phyloP scores from a whole-genome alignment of 2,113 vertebrate genomes.

The Actenoides lindsayi region DNA sequence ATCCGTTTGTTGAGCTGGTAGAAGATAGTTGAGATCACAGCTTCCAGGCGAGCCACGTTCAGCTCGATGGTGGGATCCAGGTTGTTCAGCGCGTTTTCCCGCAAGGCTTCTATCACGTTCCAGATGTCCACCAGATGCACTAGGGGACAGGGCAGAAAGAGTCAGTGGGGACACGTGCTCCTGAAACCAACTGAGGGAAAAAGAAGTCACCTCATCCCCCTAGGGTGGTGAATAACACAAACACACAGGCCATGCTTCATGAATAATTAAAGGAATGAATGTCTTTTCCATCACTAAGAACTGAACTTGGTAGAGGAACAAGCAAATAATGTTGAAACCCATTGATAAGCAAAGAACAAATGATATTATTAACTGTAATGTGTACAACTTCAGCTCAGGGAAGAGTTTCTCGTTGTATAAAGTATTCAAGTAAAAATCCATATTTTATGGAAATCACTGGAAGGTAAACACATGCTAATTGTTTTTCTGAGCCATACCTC shows the following conservation, averaged over 20 bases:
- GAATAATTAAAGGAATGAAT: not conserved
- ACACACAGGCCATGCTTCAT: not conserved
- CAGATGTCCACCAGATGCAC: conserved; percentile 98
- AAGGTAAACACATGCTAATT: conserved; percentile 36
- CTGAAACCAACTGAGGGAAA: not conserved
- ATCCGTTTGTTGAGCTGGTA: conserved; percentile 98
- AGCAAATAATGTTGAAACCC: not conserved
- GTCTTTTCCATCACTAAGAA: not conserved
- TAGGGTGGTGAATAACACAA: not conserved
- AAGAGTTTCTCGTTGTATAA: not conserved
- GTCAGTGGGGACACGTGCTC: fast-evolving
- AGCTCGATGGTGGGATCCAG: conserved; percentile 89
- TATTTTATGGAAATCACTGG: not conserved
- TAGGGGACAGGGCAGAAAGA: conserved; percentile 65
- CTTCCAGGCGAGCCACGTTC: conserved; percentile 90
- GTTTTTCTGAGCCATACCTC: conserved; percentile 20
- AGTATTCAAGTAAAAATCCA: not conserved
- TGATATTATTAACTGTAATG: not conserved
- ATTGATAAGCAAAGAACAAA: not conserved
- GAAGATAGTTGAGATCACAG: conserved; percentile 93
- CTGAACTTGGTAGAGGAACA: not conserved
- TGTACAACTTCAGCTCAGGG: not conserved
- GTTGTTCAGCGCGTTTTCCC: conserved; percentile 93
- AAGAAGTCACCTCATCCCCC: not conserved
- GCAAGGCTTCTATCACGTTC: conserved; percentile 96